Base-by-base conservation (phyloP, 2,113 vertebrate genomes). In the Myotis brandtii region DNA sequence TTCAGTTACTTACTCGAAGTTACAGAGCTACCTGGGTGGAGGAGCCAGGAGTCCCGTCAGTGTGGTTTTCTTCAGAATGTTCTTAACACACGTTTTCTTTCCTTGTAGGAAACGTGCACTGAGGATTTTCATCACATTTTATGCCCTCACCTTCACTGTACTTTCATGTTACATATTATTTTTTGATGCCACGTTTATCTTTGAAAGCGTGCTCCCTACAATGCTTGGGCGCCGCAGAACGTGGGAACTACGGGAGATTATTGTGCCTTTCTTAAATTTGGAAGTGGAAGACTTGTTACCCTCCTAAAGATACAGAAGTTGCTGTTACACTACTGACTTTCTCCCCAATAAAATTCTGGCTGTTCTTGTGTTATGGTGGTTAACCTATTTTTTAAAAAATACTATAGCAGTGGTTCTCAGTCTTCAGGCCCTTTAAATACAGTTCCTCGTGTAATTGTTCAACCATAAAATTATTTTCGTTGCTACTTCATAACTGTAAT, bases 261-360 rank as follows among this genome's bases (percentile, higher is more conserved):
- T 95, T 0, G 0, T 16, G 0, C 93, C 97, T 43, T 93, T 95
- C 89, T 83, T 96, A 86, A 67, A 91, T 46, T 75, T 96, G 86
- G 89, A 96, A 80, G 82, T 92, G 1, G 94, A 97, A 62, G 95
- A 91, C 30, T 96, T 96, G 69, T 75, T 94, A 73, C 94, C 93
- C 2, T 96, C 92, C 80, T 97, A 86, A 89, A 82, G 73, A 64
- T 34, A 46, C 17, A 9, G 40, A 76, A 27, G 20, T 80, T 76
- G 30, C 25, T 18, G 4, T 72, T 64, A 43, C 59, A 56, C 59
- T 43, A 34, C 50, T 79, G 34, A 76, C 50, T 72, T 94, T 52
- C 67, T 92, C 72, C 32, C n/a, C 75, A 94, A 69, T 95, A 92
- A 94, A 95, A 86, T 91, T 70, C 86, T 89, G 72, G 43, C 48